Conservation (phyloP, 2,113 vertebrate genomes). For the Spea multiplicata region DNA sequence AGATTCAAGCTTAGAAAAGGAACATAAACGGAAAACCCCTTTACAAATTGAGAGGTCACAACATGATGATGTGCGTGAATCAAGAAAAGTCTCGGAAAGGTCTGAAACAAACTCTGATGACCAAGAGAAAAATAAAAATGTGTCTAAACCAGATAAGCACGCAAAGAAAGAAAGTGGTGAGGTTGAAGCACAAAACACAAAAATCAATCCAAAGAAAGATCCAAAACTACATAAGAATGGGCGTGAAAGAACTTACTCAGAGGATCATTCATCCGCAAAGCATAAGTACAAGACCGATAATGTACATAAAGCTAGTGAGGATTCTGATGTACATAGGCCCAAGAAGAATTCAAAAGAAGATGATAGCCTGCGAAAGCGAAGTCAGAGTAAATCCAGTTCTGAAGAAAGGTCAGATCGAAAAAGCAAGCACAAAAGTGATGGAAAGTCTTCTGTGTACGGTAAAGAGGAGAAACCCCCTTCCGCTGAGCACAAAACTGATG, state of each 20-base stretch:
- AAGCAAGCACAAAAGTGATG: constrained; percentile 80
- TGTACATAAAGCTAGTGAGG: constrained; percentile 61
- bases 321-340: constrained; percentile 60
- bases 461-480: constrained; percentile 73
- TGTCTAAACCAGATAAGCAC: constrained; percentile 76
- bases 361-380: constrained; percentile 67
- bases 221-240: constrained; percentile 71
- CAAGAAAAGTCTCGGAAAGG: constrained; percentile 73
- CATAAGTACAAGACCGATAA: constrained; percentile 76
- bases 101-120: constrained; percentile 78
- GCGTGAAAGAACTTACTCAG: constrained; percentile 72
- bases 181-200: constrained; percentile 57
- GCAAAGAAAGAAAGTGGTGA: constrained; percentile 72
- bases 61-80: constrained; percentile 68
- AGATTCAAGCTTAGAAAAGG: constrained; percentile 66
- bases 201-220: constrained; percentile 65
- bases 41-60: constrained; percentile 65
- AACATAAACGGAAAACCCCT: constrained; percentile 70
- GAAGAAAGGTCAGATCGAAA: constrained; percentile 87
- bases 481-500: constrained; percentile 68
- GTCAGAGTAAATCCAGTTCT: constrained; percentile 59
- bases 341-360: constrained; percentile 65
- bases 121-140: constrained; percentile 71
- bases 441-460: constrained; percentile 64
- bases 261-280: constrained; percentile 72